Percentiles rank a stretch among this genome's conserved stretches.
Conservation (phyloP, 2,888 invertebrate species). For the Mellilla xanthometata region DNA sequence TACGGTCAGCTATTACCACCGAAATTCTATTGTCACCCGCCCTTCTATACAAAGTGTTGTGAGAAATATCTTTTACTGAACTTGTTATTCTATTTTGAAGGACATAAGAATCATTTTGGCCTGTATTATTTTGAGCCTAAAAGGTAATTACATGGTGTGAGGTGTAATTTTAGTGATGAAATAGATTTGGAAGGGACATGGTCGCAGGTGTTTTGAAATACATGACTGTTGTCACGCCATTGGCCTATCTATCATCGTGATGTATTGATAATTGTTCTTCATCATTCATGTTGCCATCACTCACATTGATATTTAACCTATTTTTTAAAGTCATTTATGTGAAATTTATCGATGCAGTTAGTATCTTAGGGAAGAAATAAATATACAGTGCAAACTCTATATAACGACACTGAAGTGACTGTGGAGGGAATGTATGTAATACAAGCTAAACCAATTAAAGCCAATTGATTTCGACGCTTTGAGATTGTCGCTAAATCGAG, state of each 20-base stretch:
- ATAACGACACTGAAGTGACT: no score
- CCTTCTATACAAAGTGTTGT: constrained; percentile 17
- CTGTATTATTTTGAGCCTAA: constrained; percentile 7
- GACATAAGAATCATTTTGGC: constrained; percentile 14
- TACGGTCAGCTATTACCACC: constrained; percentile 12
- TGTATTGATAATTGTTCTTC: no score
- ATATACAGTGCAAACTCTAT: no score
- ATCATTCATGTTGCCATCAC: no score
- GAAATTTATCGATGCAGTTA: no score
- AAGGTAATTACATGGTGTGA: constrained; percentile 25
- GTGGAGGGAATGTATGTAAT: no score
- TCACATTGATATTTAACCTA: no score
- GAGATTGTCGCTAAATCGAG: no score
- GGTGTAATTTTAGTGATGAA: constrained; percentile 27
- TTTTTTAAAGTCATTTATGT: no score
- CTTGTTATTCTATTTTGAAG: neutral
- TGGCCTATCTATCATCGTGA: constrained; percentile 3
- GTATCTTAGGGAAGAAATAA: no score
- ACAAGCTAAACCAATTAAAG: no score
- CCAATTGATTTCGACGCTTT: no score
- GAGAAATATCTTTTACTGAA: neutral
- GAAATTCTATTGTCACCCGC: constrained; percentile 18
- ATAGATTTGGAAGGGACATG: constrained; percentile 28
- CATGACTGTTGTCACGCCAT: constrained; percentile 21
- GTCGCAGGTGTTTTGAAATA: constrained; percentile 31